These are phyloP conservation scores for Psilopogon haemacephalus DNA, from an alignment of 2,113 vertebrate species.

Conservation along the genomic window DNA sequence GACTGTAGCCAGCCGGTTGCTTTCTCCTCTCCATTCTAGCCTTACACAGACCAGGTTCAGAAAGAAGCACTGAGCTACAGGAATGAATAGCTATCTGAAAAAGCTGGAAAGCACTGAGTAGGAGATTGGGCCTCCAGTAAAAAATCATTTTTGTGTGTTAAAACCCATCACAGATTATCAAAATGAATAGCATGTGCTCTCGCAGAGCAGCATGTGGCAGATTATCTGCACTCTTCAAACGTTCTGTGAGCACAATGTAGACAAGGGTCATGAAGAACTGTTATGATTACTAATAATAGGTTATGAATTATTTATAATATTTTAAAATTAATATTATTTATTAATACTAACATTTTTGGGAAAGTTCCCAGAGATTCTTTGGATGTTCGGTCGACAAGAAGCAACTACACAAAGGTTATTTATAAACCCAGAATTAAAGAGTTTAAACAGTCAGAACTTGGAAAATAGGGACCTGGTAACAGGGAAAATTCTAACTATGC, in stretches of 20 bases:
- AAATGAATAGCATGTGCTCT: not conserved
- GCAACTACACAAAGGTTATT: too few relatives aligned
- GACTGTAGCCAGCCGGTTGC: not conserved
- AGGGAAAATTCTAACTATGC: too few relatives aligned
- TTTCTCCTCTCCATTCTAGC: not conserved
- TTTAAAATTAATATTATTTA: too few relatives aligned
- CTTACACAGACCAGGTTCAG: not conserved
- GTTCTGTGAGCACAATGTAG: not conserved
- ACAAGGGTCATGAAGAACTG: not conserved
- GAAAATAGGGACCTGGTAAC: too few relatives aligned
- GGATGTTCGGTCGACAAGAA: too few relatives aligned
- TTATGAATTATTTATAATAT: too few relatives aligned
- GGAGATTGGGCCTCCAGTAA: not conserved
- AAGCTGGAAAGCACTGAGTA: not conserved
- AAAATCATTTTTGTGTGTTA: not conserved
- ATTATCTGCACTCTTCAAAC: not conserved
- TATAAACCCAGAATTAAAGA: too few relatives aligned
- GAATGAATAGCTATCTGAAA: not conserved
- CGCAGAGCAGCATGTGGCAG: not conserved
- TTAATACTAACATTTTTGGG: too few relatives aligned
- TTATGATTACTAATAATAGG: too few relatives aligned
- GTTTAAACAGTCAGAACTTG: too few relatives aligned
- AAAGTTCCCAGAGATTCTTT: too few relatives aligned
- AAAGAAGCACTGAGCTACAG: not conserved
- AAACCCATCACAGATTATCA: not conserved